Evolutionary conservation across 2,113 vertebrate genomes (phyloP).

Genomic region (Entomyzon cyanotis): DNA sequence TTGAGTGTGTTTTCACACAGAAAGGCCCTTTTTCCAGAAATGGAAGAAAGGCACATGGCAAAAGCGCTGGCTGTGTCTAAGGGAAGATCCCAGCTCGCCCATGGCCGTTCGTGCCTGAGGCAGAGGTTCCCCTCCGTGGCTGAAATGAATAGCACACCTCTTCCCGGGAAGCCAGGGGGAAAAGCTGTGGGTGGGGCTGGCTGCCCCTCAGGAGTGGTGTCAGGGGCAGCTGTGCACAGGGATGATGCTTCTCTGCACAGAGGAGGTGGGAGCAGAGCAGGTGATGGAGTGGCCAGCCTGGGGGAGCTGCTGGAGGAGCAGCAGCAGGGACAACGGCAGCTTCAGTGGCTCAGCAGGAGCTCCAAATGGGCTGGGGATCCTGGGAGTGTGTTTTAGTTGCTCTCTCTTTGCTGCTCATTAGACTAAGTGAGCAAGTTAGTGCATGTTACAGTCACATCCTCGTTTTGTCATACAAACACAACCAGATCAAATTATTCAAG

Average conservation of each 20-base stretch:
- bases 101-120: background rate
- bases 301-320: background rate
- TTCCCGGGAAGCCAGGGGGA: background rate
- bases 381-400: rapidly evolving
- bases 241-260: rapidly evolving
- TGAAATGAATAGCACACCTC: background rate
- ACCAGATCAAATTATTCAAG: background rate
- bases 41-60: background rate
- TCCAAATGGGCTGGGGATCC: background rate
- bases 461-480: background rate
- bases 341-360: background rate
- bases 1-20: background rate
- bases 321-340: background rate
- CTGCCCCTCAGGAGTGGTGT: background rate
- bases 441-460: background rate
- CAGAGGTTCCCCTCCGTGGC: background rate
- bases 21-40: background rate
- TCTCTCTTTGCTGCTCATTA: background rate
- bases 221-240: background rate
- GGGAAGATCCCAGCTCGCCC: background rate
- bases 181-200: rapidly evolving
- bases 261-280: background rate
- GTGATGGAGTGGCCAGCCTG: background rate
- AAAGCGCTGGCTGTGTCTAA: rapidly evolving
- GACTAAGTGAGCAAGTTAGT: background rate